Percentiles rank a stretch among this genome's conserved stretches.
These are phyloP conservation scores for Brachypalpus laphriformis DNA, from an alignment of 2,888 invertebrate species.

Conservation along the genomic window DNA sequence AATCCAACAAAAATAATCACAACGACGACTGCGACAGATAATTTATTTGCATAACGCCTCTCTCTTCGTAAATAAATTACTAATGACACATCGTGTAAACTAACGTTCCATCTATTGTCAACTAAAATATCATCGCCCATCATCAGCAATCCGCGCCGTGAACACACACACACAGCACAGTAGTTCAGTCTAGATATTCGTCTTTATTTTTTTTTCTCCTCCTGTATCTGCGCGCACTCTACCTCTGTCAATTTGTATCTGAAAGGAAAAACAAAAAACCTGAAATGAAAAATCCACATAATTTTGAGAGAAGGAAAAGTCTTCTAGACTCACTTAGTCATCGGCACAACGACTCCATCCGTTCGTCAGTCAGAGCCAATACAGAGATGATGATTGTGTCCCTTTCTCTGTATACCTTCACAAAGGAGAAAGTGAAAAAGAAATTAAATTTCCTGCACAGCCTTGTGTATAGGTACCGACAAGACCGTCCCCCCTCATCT, in stretches of 20 bases:
- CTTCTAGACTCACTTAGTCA: constrained; percentile 49
- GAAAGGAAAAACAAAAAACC: too few relatives aligned
- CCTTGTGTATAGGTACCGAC: neutral
- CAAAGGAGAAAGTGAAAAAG: neutral
- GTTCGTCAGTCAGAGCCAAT: neutral
- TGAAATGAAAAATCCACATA: neutral
- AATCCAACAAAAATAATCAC: constrained; percentile 52
- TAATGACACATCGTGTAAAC: constrained; percentile 72
- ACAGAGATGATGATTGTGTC: neutral
- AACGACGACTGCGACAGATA: constrained; percentile 43
- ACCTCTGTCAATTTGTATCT: constrained; percentile 18
- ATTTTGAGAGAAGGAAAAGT: constrained; percentile 3
- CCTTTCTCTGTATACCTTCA: neutral
- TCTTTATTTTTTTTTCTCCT: constrained; percentile 2
- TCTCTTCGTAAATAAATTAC: constrained; percentile 64
- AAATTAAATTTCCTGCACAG: neutral
- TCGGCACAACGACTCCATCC: constrained; percentile 17
- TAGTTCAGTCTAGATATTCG: constrained; percentile 18
- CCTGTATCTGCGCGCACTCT: neutral
- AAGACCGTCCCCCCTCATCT: neutral
- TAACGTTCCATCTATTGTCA: constrained; percentile 69
- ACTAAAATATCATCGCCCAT: constrained; percentile 65
- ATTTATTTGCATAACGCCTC: constrained; percentile 66
- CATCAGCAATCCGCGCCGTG: constrained; percentile 13
- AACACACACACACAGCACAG: constrained; percentile 1